These are phyloP conservation scores for Styela clava DNA, from an alignment of 23 tunicate genomes.

Conservation along the genomic window DNA sequence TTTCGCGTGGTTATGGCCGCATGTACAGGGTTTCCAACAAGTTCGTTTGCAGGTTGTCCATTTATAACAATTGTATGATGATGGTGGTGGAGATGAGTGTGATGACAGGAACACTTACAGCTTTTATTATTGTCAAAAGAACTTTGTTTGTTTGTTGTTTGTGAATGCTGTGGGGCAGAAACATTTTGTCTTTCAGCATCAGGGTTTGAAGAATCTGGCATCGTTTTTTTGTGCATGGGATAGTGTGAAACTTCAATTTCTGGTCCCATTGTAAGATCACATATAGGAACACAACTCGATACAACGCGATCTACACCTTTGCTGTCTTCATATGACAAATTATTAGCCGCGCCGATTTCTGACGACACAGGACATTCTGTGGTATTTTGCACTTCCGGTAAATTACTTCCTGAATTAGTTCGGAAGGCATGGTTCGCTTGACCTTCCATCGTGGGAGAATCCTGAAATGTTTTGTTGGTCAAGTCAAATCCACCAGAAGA, in stretches of 20 bases:
- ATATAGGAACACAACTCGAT: neutral
- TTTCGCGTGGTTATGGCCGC: neutral
- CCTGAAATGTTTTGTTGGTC: neutral
- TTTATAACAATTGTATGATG: slow-evolving; percentile 12
- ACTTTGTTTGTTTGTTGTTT: neutral
- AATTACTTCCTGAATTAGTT: no score
- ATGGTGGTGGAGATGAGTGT: slow-evolving; percentile 5
- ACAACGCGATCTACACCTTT: neutral
- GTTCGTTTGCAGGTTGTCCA: neutral
- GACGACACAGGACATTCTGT: neutral
- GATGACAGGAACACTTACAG: slow-evolving; percentile 1
- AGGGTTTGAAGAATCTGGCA: neutral
- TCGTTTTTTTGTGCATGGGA: neutral
- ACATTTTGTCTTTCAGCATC: neutral
- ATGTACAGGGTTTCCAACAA: neutral
- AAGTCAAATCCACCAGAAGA: neutral
- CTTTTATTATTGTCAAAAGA: neutral
- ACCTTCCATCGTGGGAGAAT: neutral
- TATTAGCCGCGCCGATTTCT: neutral
- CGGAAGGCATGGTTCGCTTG: neutral
- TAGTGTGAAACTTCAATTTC: neutral
- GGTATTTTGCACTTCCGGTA: no score
- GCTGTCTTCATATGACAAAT: neutral
- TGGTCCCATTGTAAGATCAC: neutral
- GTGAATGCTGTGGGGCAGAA: neutral